Evolutionary conservation across 1,140 invertebrate genomes (phyloP), one percentile per base, ranked within the genome.

Genomic region (Tyrophagus putrescentiae): DNA sequence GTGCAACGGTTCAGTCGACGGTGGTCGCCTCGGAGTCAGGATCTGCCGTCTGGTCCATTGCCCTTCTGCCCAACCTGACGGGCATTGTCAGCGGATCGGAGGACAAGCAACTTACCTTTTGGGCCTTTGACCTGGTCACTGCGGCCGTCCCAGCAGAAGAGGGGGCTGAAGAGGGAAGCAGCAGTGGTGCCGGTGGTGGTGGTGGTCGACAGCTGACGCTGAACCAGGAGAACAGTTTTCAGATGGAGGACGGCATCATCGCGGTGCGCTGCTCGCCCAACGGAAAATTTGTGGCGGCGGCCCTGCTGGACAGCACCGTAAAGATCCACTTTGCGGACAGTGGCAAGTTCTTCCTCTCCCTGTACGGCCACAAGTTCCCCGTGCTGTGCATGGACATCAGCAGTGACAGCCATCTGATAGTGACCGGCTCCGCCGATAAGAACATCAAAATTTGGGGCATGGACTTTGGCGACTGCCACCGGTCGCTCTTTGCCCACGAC

Each of bases 381-480:
- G 88, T 97, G 0, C 74, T 88, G 0, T 87, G 85, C 67, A 78
- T 98, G 76, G 93, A 98, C 70, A 94, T 98, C 64, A 91, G 86
- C 1, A 84, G 82, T 65, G 94, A 98, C 73, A 88, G 83, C 0
- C 80, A 79, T 1, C 68, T 98, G 1, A 84, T 98, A 61, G 87
- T 82, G 1, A 96, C 94, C 0, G 94, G 93, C 25, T 95, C 92
- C 18, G 84, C 84, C 0, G 96, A 99, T 75, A 79, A 92, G 23
- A 95, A 91, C 72, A 79, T 98, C 4, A 95, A 97, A 76, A 85
- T 98, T 63, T 99, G 94, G 94, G 93, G 94, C 44, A 79, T 98
- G 70, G 92, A 98, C 73, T 98, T 96, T 75, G 96, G 95, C 21
- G 93, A 99, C 72, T 97, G 92, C 67, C 86, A 88, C 70, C 76